These are phyloP conservation scores for Bovichtus diacanthus DNA, from an alignment of 2,797 vertebrate species.

Conservation along the genomic window DNA sequence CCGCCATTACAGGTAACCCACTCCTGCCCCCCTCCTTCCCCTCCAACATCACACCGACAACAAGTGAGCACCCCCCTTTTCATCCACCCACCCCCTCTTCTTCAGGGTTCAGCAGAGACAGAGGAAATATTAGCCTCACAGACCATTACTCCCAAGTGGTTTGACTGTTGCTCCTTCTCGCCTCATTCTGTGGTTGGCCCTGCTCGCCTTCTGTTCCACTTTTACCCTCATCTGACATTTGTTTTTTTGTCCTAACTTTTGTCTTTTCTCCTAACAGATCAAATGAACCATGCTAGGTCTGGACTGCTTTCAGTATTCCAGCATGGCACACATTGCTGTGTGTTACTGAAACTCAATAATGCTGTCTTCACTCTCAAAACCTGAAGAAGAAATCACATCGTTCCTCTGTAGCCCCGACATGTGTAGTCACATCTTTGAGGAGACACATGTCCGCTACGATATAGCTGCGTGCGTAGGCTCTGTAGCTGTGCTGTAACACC, in stretches of 20 bases:
- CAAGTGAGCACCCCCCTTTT: slow-evolving; percentile 72
- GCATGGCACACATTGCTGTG: not conserved
- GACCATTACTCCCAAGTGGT: slow-evolving; percentile 82
- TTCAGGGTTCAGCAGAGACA: slow-evolving; percentile 77
- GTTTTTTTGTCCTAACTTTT: slow-evolving; percentile 27
- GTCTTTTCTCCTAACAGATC: slow-evolving; percentile 26
- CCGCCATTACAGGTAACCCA: slow-evolving; percentile 85
- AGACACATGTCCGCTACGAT: not conserved
- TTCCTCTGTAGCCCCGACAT: no score
- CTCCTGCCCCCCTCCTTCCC: slow-evolving; percentile 64
- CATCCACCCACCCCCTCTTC: slow-evolving; percentile 39
- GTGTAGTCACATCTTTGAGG: not conserved
- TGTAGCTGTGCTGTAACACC: not conserved
- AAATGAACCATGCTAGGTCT: slow-evolving; percentile 5
- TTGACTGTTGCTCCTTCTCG: slow-evolving; percentile 64
- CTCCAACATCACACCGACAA: slow-evolving; percentile 69
- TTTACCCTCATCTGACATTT: slow-evolving; percentile 34
- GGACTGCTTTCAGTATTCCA: not conserved
- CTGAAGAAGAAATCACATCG: not conserved
- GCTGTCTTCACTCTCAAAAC: not conserved
- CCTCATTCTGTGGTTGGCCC: slow-evolving; percentile 52
- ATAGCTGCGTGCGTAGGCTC: not conserved
- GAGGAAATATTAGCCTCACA: slow-evolving; percentile 81
- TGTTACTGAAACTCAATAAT: not conserved
- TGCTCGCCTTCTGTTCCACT: slow-evolving; percentile 46